Conservation (phyloP, 2,888 invertebrate species). For the Fissipunctia ypsillon region DNA sequence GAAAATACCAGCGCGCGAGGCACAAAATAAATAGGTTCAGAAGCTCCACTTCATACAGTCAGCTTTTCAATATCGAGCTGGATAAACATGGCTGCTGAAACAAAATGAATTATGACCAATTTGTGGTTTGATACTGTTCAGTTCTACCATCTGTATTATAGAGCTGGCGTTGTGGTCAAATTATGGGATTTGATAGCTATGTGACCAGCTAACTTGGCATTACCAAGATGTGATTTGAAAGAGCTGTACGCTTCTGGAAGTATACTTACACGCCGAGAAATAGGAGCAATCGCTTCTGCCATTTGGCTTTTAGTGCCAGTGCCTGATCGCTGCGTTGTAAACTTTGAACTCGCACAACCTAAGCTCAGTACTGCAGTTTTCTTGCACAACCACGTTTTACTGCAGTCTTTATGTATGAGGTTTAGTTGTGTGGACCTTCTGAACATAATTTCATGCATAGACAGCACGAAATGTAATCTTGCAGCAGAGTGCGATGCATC, state of each 20-base stretch:
- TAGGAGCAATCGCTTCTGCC: neutral
- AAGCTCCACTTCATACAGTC: neutral
- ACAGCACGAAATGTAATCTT: slow-evolving; percentile 54
- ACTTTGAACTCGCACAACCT: neutral
- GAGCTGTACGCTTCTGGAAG: too few species aligned
- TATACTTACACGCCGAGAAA: neutral
- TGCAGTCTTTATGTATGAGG: neutral
- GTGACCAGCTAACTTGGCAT: neutral
- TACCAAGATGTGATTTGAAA: neutral
- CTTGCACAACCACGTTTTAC: neutral
- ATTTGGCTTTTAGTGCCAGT: neutral
- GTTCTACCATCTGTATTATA: neutral
- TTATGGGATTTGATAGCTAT: neutral
- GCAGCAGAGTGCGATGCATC: slow-evolving; percentile 61
- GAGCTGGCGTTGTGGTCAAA: neutral
- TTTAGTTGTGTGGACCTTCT: slow-evolving; percentile 23
- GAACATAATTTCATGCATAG: slow-evolving; percentile 1
- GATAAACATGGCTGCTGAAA: neutral
- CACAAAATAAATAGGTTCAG: neutral
- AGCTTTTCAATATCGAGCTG: neutral
- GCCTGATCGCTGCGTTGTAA: neutral
- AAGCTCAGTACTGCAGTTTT: neutral
- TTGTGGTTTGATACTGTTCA: neutral
- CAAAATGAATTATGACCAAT: neutral
- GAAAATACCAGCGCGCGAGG: slow-evolving; percentile 35